Base-by-base conservation (phyloP, 30 jellyfish, hydroid and myxozoan genomes). In the Aurelia sp. region DNA sequence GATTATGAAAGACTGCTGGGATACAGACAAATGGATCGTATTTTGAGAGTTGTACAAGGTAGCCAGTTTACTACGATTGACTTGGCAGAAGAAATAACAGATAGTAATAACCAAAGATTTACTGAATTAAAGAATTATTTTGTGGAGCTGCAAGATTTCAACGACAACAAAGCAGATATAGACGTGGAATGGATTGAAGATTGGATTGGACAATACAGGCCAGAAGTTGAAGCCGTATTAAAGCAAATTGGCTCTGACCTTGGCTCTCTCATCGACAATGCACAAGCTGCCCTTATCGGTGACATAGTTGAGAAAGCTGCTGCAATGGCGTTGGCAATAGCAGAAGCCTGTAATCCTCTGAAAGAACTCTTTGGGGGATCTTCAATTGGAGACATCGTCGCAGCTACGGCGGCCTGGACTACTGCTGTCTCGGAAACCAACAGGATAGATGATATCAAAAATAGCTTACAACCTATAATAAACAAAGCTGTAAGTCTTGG, bases 301-400 rank as follows among this genome's bases (percentile, higher is more conserved):
- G 93, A 73, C 23, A 61, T 51, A 33, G 87, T 68, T 35, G 85
- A 51, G 62, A 74, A 73, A 21, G 62, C 86, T 13, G 69, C 68
- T 18, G 51, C 40, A 48, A 18, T 84, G 23, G 79, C 65, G 16
- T 44, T 62, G 3, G 93, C 81, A 60, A 44, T 74, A 37, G 86
- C 82, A 41, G 93, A 73, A 23, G 93, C 93, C 76, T 84, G 87
- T 59, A 76, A 76, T 68, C 87, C 87, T 57, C 62, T 76, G 66
- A 76, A 76, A 30, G 48, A 76, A 13, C 40, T 76, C 21, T 76
- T 76, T 76, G 87, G 77, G 62, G 87, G 87, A 30, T 30, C 77
- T 18, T 58, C 87, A 21, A 61, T 68, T 22, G 66, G 77, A 30
- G 87, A 76, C 48, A 76, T 76, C 21, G 17, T 76, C 4, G 77